Percentiles rank a stretch among this genome's conserved stretches.
These are phyloP conservation scores for Nannoperca obscura DNA, from an alignment of 2,797 vertebrate species.

Conservation along the genomic window DNA sequence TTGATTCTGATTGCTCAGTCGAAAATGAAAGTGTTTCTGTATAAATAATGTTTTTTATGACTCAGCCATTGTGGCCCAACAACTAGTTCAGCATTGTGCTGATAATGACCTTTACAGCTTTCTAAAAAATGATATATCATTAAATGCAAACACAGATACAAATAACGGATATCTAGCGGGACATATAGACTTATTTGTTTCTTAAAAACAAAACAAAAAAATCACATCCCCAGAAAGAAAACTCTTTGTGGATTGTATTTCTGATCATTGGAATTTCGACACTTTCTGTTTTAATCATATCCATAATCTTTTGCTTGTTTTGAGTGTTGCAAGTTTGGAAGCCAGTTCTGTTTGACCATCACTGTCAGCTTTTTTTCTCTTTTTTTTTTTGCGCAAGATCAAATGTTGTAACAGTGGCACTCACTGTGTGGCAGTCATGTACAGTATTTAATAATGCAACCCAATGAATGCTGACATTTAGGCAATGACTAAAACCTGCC, in stretches of 20 bases:
- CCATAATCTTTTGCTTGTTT: constrained; percentile 22
- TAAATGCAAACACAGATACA: not conserved
- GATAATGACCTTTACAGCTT: not conserved
- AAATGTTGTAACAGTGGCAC: constrained; percentile 8
- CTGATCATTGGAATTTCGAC: not conserved
- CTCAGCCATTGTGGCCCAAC: not conserved
- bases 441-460: constrained; percentile 34
- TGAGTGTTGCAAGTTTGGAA: constrained; percentile 7
- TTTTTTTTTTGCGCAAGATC: not conserved
- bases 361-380: not conserved
- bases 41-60: not conserved
- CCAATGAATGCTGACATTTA: constrained; percentile 26
- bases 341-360: constrained; percentile 22
- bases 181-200: not conserved
- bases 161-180: not conserved
- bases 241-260: not conserved
- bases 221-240: not conserved
- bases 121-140: not conserved
- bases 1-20: not conserved
- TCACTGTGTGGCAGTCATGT: constrained; percentile 9
- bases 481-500: constrained; percentile 20
- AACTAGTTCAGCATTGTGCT: constrained; percentile 7
- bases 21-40: not conserved
- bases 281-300: constrained; percentile 15
- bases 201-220: not conserved